Conservation (phyloP, 2,113 vertebrate species). For the Cyanoderma ruficeps region DNA sequence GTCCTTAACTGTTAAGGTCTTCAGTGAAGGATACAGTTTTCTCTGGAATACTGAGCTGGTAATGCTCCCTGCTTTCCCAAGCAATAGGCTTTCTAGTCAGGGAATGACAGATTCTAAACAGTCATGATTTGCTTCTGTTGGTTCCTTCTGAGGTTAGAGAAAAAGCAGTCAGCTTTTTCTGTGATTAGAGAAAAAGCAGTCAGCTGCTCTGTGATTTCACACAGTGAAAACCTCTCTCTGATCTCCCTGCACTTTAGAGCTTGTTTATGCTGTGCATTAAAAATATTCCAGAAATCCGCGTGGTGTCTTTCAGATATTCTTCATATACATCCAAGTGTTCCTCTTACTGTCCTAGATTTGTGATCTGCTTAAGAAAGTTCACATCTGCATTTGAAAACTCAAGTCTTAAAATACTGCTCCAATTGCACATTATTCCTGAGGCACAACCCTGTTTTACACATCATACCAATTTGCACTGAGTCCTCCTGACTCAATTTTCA, state of each 20-base stretch:
- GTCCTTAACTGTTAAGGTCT: neutral
- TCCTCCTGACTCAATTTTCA: neutral
- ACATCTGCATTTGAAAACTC: neutral
- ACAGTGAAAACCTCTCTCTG: neutral
- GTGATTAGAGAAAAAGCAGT: neutral
- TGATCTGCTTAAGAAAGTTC: neutral
- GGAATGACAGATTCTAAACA: neutral
- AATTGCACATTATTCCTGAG: neutral
- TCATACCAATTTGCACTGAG: neutral
- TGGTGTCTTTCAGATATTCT: neutral
- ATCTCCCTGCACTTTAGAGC: neutral
- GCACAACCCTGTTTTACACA: neutral
- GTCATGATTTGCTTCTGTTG: neutral
- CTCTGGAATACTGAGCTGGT: neutral
- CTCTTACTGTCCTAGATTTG: neutral
- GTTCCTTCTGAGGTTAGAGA: neutral
- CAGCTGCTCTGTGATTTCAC: neutral
- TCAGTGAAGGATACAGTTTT: neutral
- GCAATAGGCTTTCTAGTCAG: neutral
- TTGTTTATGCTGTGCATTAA: neutral
- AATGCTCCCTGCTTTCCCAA: neutral
- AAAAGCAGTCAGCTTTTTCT: neutral
- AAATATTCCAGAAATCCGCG: neutral
- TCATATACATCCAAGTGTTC: neutral
- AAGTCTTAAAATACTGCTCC: neutral